Evolutionary conservation across 2,113 vertebrate species (phyloP).

Genomic region (Castor canadensis): DNA sequence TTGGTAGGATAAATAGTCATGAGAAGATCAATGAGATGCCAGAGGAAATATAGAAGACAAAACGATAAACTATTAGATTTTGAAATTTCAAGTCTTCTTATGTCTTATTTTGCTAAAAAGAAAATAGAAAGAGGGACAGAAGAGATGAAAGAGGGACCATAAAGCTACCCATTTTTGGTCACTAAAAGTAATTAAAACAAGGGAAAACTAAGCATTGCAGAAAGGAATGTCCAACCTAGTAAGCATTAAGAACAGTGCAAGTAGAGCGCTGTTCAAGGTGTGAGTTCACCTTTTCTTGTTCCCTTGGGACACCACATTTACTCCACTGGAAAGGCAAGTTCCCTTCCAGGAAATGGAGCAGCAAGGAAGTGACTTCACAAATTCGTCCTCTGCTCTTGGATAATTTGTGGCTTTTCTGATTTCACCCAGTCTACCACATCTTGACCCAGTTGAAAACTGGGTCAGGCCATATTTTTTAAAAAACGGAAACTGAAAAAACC

Average conservation of each 20-base stretch:
- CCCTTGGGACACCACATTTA: not conserved
- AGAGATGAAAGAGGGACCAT: not conserved
- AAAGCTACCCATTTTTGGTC: not conserved
- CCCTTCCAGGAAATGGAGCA: not conserved
- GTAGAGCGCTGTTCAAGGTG: not conserved
- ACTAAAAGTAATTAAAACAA: not conserved
- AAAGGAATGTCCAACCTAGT: not conserved
- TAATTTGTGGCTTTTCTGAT: constrained; percentile 65
- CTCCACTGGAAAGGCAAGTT: constrained; percentile 57
- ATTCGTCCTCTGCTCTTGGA: constrained; percentile 61
- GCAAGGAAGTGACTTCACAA: constrained; percentile 76
- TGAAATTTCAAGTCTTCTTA: not conserved
- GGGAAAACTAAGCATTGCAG: not conserved
- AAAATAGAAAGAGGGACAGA: not conserved
- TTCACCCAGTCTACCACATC: constrained; percentile 78
- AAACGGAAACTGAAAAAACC: constrained; percentile 61
- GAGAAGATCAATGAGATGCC: not conserved
- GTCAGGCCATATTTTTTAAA: constrained; percentile 71
- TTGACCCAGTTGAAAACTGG: constrained; percentile 85
- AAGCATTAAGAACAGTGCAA: not conserved
- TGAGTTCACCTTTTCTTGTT: not conserved
- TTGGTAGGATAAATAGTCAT: not conserved
- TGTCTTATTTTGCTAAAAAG: constrained; percentile 14
- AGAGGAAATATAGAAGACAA: not conserved
- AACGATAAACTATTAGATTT: not conserved